A percentile compares a stretch with the other conserved stretches of the same genome.
Conservation (phyloP, 1,140 invertebrate species). For the Dendroctonus valens region DNA sequence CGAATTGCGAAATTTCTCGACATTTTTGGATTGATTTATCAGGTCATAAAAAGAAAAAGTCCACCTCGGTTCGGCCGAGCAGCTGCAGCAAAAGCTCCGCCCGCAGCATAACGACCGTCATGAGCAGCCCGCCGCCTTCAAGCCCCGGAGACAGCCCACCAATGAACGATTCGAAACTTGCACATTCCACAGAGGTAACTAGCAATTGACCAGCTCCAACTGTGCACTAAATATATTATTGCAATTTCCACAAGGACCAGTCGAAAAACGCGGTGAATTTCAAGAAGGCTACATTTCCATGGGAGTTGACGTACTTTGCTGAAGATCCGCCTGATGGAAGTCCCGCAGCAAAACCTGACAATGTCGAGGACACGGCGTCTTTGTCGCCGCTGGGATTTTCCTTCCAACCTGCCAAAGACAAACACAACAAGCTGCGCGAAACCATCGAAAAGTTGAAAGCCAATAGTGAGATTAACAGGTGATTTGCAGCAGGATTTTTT, state of each 20-base stretch:
- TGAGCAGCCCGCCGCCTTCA: constrained; percentile 36
- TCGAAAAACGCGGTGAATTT: neutral
- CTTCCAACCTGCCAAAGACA: constrained; percentile 54
- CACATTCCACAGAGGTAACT: neutral
- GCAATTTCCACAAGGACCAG: neutral
- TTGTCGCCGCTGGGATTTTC: constrained; percentile 17
- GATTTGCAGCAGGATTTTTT: neutral
- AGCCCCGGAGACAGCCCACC: constrained; percentile 13
- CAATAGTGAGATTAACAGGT: constrained; percentile 55
- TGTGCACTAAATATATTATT: neutral
- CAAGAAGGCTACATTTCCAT: neutral
- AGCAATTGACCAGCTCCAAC: neutral
- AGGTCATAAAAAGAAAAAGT: constrained; percentile 41
- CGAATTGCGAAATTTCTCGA: neutral
- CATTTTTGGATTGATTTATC: neutral
- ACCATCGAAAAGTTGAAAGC: constrained; percentile 66
- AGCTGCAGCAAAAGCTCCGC: constrained; percentile 50
- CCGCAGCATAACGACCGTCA: constrained; percentile 47
- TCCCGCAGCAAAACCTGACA: constrained; percentile 26
- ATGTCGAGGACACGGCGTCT: constrained; percentile 8
- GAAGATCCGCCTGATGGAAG: constrained; percentile 37
- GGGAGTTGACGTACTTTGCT: constrained; percentile 1
- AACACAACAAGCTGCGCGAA: constrained; percentile 58
- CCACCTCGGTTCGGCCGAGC: constrained; percentile 34
- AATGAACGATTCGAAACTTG: neutral